These are phyloP conservation scores for Eurytoma californica DNA, from an alignment of 2,888 invertebrate genomes.

Conservation along the genomic window DNA sequence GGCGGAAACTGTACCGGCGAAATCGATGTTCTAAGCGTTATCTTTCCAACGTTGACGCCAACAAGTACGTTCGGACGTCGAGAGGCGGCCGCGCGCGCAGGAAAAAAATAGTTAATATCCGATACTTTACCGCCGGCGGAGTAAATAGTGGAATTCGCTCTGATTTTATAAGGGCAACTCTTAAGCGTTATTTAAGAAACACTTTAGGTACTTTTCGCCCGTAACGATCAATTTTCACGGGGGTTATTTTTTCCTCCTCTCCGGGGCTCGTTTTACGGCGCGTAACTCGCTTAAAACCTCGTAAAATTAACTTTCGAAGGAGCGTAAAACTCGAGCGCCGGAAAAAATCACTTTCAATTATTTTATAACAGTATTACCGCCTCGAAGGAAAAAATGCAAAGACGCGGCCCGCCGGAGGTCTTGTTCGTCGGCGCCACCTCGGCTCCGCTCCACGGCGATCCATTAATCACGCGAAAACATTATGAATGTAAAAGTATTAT, in stretches of 20 bases:
- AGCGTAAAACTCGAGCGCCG: conserved; percentile 16
- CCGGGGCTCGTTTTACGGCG: conserved; percentile 34
- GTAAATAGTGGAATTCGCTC: background rate
- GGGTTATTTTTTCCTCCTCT: conserved; percentile 25
- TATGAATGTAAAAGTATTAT: conserved; percentile 11
- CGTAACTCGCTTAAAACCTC: conserved; percentile 48
- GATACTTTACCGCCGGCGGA: conserved; percentile 9
- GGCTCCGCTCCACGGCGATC: background rate
- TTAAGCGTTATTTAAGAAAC: conserved; percentile 38
- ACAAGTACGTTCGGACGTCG: background rate
- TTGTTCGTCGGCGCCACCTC: background rate
- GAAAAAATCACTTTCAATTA: conserved; percentile 38
- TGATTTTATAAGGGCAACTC: conserved; percentile 30
- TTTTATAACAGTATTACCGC: conserved; percentile 24
- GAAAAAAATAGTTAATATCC: conserved; percentile 12
- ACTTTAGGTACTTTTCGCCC: conserved; percentile 16
- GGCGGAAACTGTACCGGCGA: background rate
- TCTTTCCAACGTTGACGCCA: conserved; percentile 1
- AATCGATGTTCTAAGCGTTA: conserved; percentile 1
- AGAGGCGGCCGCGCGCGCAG: background rate
- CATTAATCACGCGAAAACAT: conserved; percentile 10
- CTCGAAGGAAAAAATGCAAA: conserved; percentile 11
- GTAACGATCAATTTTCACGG: conserved; percentile 43
- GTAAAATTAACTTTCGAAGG: conserved; percentile 45
- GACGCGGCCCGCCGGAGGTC: background rate